phyloP scores from a whole-genome alignment of 53 echinoderm and acorn worm genomes.

The Crossaster papposus region DNA sequence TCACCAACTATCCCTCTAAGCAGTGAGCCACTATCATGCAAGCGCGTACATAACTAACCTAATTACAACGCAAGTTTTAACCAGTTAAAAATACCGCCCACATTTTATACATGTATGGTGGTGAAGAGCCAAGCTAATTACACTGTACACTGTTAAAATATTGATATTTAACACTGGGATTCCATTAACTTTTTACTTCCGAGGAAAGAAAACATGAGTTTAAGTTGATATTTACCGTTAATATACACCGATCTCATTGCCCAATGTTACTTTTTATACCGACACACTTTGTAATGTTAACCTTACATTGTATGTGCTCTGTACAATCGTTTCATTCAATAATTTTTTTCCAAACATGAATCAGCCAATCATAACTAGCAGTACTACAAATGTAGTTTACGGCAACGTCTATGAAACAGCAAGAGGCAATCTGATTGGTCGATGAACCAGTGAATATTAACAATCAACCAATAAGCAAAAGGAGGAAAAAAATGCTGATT shows the following conservation, averaged over 20 bases:
- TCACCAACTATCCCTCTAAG: not conserved
- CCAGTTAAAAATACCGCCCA: slow-evolving; percentile 16
- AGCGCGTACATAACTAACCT: too few relatives aligned
- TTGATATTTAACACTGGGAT: not conserved
- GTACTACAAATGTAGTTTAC: not conserved
- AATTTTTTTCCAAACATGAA: not conserved
- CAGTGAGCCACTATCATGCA: slow-evolving; percentile 34
- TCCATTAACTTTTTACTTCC: not conserved
- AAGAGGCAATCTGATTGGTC: not conserved
- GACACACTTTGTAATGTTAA: not conserved
- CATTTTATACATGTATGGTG: not conserved
- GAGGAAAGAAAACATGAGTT: not conserved
- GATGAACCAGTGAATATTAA: not conserved
- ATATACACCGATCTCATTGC: not conserved
- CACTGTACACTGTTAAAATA: slow-evolving; percentile 41
- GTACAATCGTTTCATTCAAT: not conserved
- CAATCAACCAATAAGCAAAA: not conserved
- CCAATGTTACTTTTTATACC: not conserved
- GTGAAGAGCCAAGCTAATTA: not conserved
- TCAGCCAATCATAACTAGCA: not conserved
- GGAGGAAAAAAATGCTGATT: not conserved
- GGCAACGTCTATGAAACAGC: not conserved
- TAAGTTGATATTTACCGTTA: not conserved
- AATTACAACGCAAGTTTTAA: not conserved
- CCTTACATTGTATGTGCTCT: not conserved